Percentiles rank a stretch among this genome's conserved stretches.
Evolutionary conservation across 2,797 vertebrate species (phyloP).

Genomic region (Premnoplex brunnescens): DNA sequence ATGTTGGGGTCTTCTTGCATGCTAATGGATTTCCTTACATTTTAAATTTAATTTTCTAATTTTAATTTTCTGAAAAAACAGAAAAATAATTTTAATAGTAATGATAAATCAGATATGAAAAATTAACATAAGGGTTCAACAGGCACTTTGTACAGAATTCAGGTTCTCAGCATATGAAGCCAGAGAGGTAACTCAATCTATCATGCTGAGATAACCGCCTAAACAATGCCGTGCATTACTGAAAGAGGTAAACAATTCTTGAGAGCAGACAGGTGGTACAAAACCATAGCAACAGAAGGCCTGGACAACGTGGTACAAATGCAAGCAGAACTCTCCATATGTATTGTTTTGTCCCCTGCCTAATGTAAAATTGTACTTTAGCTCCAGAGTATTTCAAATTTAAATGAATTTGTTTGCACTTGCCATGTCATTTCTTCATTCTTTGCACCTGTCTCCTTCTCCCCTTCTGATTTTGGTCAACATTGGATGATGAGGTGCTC

Average conservation of each 20-base stretch:
- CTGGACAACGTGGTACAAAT: conserved; percentile 40
- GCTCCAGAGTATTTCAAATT: neutral
- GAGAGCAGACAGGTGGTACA: conserved; percentile 58
- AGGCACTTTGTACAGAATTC: conserved; percentile 1
- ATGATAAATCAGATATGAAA: neutral
- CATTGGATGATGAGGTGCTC: neutral
- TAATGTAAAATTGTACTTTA: conserved; percentile 31
- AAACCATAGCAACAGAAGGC: conserved; percentile 67
- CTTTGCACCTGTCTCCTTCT: neutral
- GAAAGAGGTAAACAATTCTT: conserved; percentile 61
- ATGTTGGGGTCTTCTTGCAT: neutral
- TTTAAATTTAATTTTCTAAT: neutral
- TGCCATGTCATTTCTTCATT: neutral
- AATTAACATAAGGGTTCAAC: neutral
- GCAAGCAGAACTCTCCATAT: conserved; percentile 45
- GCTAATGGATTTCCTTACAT: neutral
- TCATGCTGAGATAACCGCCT: conserved; percentile 47
- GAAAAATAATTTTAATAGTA: neutral
- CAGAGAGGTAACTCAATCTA: conserved; percentile 51
- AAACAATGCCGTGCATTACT: neutral
- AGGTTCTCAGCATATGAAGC: neutral
- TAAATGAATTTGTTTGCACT: neutral
- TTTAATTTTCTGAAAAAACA: neutral
- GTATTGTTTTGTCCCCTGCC: conserved; percentile 38
- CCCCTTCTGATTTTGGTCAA: neutral